A percentile compares a stretch with the other conserved stretches of the same genome.
Evolutionary conservation across 2,113 vertebrate genomes (phyloP).

Genomic region (Labeo catla): DNA sequence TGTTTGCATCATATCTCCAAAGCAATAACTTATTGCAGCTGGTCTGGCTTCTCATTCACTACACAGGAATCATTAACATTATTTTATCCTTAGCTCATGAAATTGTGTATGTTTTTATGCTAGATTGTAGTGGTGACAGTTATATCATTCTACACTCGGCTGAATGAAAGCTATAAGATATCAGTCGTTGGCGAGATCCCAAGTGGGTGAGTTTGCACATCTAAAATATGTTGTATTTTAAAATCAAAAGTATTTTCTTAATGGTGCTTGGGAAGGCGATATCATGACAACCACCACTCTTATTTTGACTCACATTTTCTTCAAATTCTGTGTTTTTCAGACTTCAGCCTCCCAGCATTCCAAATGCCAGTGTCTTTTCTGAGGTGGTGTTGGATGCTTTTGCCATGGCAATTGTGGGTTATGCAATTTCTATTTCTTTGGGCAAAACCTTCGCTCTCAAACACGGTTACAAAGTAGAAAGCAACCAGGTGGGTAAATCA

Average conservation of each 20-base stretch:
- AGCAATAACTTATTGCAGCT: not conserved
- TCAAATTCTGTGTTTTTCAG: conserved; percentile 65
- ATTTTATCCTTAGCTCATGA: conserved; percentile 17
- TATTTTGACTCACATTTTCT: not conserved
- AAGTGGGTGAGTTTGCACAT: conserved; percentile 81
- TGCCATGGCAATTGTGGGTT: conserved; percentile 91
- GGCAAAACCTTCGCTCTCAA: conserved; percentile 96
- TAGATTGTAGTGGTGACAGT: conserved; percentile 89
- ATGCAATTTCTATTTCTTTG: conserved; percentile 91
- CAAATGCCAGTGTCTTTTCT: conserved; percentile 75
- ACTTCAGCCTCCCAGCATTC: conserved; percentile 79
- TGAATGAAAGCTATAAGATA: conserved; percentile 77
- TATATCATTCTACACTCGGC: conserved; percentile 79
- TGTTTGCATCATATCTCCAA: not conserved
- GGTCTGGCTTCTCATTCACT: conserved; percentile 34
- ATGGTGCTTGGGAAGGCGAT: not conserved
- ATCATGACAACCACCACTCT: not conserved
- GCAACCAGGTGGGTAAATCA: conserved; percentile 86
- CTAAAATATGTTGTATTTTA: not conserved
- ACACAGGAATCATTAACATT: conserved; percentile 11
- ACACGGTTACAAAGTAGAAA: conserved; percentile 94
- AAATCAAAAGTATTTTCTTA: not conserved
- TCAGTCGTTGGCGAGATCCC: conserved; percentile 89
- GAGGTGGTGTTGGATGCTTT: conserved; percentile 87
- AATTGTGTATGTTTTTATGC: conserved; percentile 31